Conservation (phyloP, 1,140 invertebrate genomes). For the Periplaneta americana region DNA sequence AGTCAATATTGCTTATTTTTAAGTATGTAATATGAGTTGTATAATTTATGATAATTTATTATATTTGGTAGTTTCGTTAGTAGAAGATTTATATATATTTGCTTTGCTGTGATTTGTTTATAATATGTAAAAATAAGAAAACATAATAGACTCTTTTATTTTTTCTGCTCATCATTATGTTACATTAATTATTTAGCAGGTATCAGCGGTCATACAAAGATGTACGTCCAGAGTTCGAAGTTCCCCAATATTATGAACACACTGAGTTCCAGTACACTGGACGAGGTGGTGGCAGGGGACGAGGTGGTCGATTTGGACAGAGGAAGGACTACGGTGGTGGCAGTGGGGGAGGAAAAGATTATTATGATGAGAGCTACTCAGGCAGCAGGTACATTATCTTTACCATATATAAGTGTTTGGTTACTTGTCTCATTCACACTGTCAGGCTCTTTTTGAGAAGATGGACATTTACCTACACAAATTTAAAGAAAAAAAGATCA, state of each 20-base stretch:
- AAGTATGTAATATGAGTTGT: no score
- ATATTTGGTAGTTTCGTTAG: no score
- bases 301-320: conserved; percentile 2
- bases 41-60: no score
- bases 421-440: background rate
- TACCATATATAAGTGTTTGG: background rate
- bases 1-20: no score
- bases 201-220: conserved; percentile 11
- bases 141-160: no score
- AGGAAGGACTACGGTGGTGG: background rate
- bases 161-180: no score
- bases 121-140: no score
- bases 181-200: background rate
- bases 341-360: conserved; percentile 3
- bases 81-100: no score
- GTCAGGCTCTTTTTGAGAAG: background rate
- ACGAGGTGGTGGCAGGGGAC: background rate
- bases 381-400: conserved; percentile 11
- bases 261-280: background rate
- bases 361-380: conserved; percentile 10
- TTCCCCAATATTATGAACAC: conserved; percentile 1
- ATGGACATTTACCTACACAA: no score
- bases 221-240: conserved; percentile 2
- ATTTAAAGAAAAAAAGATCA: no score
- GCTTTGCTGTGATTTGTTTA: no score